phyloP scores from a whole-genome alignment of 1,140 invertebrate species.

The Philaenus spumarius region DNA sequence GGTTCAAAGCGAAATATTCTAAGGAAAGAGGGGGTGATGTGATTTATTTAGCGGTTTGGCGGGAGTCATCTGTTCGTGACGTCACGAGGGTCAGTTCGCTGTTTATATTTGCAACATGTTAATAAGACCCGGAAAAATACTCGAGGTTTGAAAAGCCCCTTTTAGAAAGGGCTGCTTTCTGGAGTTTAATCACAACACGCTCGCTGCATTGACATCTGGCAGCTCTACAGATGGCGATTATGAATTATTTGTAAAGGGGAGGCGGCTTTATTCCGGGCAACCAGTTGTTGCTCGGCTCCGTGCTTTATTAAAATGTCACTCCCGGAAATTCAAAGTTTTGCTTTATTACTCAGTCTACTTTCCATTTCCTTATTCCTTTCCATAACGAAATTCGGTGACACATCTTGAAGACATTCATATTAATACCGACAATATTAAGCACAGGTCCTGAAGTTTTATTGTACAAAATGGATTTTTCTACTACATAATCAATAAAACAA shows the following conservation, averaged over 20 bases:
- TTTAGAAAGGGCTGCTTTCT: not conserved
- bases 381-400: not conserved
- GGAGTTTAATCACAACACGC: slow-evolving; percentile 9
- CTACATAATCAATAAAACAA: not conserved
- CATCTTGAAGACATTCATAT: not conserved
- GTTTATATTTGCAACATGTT: no score
- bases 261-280: not conserved
- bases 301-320: slow-evolving; percentile 16
- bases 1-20: no score
- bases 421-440: not conserved
- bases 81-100: no score
- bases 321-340: slow-evolving; percentile 10
- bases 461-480: not conserved
- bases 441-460: not conserved
- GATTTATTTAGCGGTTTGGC: no score
- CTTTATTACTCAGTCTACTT: slow-evolving; percentile 12
- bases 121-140: no score
- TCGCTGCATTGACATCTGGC: slow-evolving; percentile 10
- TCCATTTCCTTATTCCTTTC: slow-evolving; percentile 1
- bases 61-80: no score
- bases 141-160: no score
- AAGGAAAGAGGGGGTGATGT: no score
- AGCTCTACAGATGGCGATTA: slow-evolving; percentile 11
- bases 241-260: slow-evolving; percentile 14
- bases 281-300: slow-evolving; percentile 10